Evolutionary conservation across 2,888 invertebrate genomes (phyloP).

Genomic region (Drosophila anomalipes): DNA sequence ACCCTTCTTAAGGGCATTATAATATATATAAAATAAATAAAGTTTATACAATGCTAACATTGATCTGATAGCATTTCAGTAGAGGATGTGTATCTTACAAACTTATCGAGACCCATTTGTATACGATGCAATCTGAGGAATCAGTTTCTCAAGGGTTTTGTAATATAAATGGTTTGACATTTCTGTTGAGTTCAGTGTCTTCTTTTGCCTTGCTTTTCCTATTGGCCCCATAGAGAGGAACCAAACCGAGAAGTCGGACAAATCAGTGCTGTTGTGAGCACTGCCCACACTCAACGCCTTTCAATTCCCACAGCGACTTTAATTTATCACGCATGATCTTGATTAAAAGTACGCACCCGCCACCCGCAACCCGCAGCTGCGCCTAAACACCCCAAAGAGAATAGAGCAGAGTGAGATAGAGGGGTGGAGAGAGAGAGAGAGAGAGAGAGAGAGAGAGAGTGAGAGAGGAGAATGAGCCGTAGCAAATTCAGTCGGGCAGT

Average conservation of each 20-base stretch:
- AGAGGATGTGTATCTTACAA: conserved; percentile 14
- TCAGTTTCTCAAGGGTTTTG: conserved; percentile 25
- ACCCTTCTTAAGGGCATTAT: not conserved
- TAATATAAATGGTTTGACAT: not conserved
- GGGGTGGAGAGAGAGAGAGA: not conserved
- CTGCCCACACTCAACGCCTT: conserved; percentile 51
- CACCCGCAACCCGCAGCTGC: not conserved
- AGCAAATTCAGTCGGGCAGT: conserved; percentile 55
- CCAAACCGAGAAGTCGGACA: not conserved
- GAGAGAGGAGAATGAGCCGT: conserved; percentile 12
- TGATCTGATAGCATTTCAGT: conserved; percentile 12
- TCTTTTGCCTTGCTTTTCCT: not conserved
- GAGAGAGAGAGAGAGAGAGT: not conserved
- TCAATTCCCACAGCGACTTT: conserved; percentile 51
- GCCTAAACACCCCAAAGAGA: conserved; percentile 9
- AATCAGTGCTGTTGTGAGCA: conserved; percentile 11
- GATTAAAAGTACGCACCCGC: conserved; percentile 63
- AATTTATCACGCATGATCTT: conserved; percentile 74
- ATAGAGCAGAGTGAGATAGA: not conserved
- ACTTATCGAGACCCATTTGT: conserved; percentile 26
- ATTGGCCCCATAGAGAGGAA: not conserved
- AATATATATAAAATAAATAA: not conserved
- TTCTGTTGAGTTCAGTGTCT: not conserved
- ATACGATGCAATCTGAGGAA: conserved; percentile 26
- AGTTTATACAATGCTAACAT: not conserved